Base-by-base conservation (phyloP, 2,113 vertebrate species). In the Craseonycteris thonglongyai region DNA sequence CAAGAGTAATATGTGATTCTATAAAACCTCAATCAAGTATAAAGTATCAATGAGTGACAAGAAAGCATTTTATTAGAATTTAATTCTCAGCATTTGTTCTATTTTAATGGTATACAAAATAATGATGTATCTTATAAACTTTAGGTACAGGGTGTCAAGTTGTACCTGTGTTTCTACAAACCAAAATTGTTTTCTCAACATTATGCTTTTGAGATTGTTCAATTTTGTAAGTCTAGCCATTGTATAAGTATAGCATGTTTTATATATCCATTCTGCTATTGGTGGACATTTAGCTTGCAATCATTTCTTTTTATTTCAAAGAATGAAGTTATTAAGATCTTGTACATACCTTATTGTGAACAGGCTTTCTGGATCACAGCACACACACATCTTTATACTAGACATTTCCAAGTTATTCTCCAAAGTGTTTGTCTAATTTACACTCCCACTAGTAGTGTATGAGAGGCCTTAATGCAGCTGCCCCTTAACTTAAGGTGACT, bases 1-100 rank as follows among this genome's bases (percentile, higher is more conserved):
- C 9, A 15, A n/a, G 40, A 30, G 30, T 51, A 65, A 42, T 54
- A 49, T 22, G 12, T 33, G 26, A 6, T 66, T 21, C 47, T 9
- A 47, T 58, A 69, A 75, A 76, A 69, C 22, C 8, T n/a, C 28
- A 35, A 22, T 81, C 24, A 87, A 71, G 14, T 78, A 7, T 6
- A 71, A 51, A 66, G 13, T 42, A 21, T 51, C 24, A 71, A 47
- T 16, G 71, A 81, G 74, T 79, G 49, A 71, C 14, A 75, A 63
- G 51, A 85, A 84, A 26, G 6, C 10, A 11, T 78, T 80, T 94
- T 72, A 28, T 74, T 65, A 85, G 49, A 93, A 49, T 93, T 80
- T 35, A 68, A 66, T 79, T 93, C 5, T 88, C 42, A 16, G 28
- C 63, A n/a, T 22, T 40, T 79, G 58, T 88, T 90, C 69, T 74